phyloP scores from a whole-genome alignment of 2,113 vertebrate species.

The Apodemus sylvaticus region DNA sequence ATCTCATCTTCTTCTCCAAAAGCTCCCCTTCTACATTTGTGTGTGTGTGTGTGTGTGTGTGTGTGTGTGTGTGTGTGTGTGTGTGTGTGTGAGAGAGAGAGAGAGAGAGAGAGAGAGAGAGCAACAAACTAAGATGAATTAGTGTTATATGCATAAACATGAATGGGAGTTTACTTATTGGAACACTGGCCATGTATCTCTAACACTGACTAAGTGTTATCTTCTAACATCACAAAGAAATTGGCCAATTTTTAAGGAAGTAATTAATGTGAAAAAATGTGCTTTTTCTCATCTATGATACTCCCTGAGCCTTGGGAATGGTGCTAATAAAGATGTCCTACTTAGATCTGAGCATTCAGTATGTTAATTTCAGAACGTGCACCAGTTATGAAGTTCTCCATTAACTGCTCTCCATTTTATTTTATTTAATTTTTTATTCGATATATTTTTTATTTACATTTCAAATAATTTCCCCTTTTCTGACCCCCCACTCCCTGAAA shows the following conservation, averaged over 20 bases:
- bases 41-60: too few species aligned
- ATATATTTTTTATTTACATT: too few species aligned
- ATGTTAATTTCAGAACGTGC: neutral
- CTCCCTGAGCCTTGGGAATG: neutral
- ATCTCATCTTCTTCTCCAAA: neutral
- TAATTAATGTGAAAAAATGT: neutral
- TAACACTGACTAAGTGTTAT: neutral
- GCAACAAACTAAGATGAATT: too few species aligned
- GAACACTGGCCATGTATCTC: neutral
- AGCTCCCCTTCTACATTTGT: neutral
- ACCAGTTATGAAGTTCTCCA: neutral
- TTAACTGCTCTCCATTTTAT: neutral
- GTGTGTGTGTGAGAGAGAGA: too few species aligned
- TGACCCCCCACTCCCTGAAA: too few species aligned
- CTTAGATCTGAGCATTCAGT: neutral
- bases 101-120: too few species aligned
- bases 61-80: too few species aligned
- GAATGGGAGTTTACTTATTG: neutral
- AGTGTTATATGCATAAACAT: neutral
- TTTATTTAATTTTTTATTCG: too few species aligned
- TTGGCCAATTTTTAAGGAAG: neutral
- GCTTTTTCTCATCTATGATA: neutral
- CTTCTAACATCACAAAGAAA: neutral
- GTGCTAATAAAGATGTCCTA: neutral
- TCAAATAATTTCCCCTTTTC: too few species aligned